Conservation (phyloP, 2,888 invertebrate species). For the Platypus cylindrus region DNA sequence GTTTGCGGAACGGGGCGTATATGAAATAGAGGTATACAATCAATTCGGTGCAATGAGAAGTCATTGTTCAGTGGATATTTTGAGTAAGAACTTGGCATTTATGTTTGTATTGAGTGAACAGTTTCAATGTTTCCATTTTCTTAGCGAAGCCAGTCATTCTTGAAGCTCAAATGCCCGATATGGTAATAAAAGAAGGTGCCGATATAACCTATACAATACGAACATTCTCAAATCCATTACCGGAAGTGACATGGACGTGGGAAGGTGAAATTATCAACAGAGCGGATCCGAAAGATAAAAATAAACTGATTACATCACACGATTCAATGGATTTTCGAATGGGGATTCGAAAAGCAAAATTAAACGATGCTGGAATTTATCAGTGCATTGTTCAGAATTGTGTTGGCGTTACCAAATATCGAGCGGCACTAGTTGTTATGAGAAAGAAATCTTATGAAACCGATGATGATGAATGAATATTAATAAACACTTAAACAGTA, state of each 20-base stretch:
- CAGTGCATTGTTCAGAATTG: slow-evolving; percentile 13
- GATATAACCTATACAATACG: slow-evolving; percentile 12
- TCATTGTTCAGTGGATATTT: slow-evolving; percentile 10
- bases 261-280: slow-evolving; percentile 10
- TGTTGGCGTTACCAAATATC: slow-evolving; percentile 8
- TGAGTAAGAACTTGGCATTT: slow-evolving; percentile 13
- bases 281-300: slow-evolving; percentile 10
- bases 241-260: slow-evolving; percentile 13
- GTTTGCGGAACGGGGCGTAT: slow-evolving; percentile 14
- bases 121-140: background rate
- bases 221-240: slow-evolving; percentile 11
- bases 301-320: slow-evolving; percentile 13
- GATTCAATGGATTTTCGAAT: slow-evolving; percentile 11
- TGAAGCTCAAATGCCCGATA: slow-evolving; percentile 11
- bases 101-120: too few relatives aligned
- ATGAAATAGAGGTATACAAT: slow-evolving; percentile 11
- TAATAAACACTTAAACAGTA: background rate
- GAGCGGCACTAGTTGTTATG: slow-evolving; percentile 10
- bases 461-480: background rate
- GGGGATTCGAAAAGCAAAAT: slow-evolving; percentile 11
- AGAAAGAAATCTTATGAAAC: slow-evolving; percentile 10
- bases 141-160: slow-evolving; percentile 13
- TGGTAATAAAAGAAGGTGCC: slow-evolving; percentile 12
- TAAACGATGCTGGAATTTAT: slow-evolving; percentile 13
- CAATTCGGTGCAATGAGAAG: slow-evolving; percentile 9